These are phyloP conservation scores for Coleophora deauratella DNA, from an alignment of 2,888 invertebrate genomes.

Conservation along the genomic window DNA sequence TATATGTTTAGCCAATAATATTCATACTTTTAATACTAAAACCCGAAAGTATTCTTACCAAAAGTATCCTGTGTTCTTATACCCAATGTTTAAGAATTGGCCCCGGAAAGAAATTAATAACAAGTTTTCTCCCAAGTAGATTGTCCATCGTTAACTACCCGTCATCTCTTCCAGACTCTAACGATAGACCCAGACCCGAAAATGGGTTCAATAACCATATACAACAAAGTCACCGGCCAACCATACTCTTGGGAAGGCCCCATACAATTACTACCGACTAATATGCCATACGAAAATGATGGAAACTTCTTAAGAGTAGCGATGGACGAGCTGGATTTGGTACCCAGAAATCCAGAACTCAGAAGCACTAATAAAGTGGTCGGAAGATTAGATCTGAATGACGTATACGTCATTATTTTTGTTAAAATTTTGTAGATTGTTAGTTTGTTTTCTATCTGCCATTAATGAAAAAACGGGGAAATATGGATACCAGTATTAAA, in stretches of 20 bases:
- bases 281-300: slow-evolving; percentile 27
- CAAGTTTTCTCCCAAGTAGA: no score
- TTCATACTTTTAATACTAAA: no score
- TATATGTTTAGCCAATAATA: no score
- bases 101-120: no score
- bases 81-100: no score
- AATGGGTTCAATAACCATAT: slow-evolving; percentile 38
- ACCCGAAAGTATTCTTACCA: no score
- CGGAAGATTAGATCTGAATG: slow-evolving; percentile 35
- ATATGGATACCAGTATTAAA: no score
- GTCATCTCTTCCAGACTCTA: slow-evolving; percentile 31
- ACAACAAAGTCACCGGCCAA: slow-evolving; percentile 48
- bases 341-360: slow-evolving; percentile 32
- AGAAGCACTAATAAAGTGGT: slow-evolving; percentile 30
- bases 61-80: no score
- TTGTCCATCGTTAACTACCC: background rate
- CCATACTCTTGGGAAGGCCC: slow-evolving; percentile 41
- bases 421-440: slow-evolving; percentile 27
- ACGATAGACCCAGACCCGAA: slow-evolving; percentile 22
- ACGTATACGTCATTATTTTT: slow-evolving; percentile 36
- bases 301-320: slow-evolving; percentile 29
- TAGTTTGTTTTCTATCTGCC: no score
- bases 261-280: slow-evolving; percentile 28
- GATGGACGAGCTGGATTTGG: slow-evolving; percentile 34
- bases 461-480: no score